Conservation (phyloP, 2,888 invertebrate genomes). For the Diabrotica balteata region DNA sequence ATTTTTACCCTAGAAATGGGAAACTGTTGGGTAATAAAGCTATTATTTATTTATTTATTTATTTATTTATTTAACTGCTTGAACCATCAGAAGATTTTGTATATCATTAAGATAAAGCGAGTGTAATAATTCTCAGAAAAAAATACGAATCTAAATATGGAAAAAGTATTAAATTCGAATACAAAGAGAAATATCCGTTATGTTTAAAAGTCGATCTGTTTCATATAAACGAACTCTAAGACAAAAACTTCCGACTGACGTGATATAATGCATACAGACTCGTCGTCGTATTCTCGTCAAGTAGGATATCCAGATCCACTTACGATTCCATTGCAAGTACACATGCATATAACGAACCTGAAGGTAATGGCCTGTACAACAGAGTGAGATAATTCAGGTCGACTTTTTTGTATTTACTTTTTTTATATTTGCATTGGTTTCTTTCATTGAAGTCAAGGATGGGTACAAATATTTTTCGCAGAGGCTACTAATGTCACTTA, state of each 20-base stretch:
- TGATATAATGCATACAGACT: conserved; percentile 6
- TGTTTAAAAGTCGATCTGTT: too few relatives aligned
- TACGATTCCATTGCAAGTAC: conserved; percentile 29
- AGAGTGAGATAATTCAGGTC: conserved; percentile 35
- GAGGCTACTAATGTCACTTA: neutral
- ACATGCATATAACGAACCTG: conserved; percentile 27
- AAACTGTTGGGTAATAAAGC: too few relatives aligned
- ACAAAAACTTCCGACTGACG: conserved; percentile 1
- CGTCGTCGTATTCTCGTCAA: conserved; percentile 12
- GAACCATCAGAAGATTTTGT: too few relatives aligned
- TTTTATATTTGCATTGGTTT: conserved; percentile 13
- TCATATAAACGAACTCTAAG: neutral
- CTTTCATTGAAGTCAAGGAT: conserved; percentile 24
- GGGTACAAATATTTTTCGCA: neutral
- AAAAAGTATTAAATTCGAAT: too few relatives aligned
- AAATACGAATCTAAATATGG: too few relatives aligned
- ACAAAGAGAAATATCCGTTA: too few relatives aligned
- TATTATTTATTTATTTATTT: too few relatives aligned
- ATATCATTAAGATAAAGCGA: too few relatives aligned
- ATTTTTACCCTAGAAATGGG: too few relatives aligned
- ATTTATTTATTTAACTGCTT: too few relatives aligned
- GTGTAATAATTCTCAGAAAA: too few relatives aligned
- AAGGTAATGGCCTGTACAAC: conserved; percentile 28
- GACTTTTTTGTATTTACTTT: conserved; percentile 22
- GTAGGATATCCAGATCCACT: conserved; percentile 23